Evolutionary conservation across 1,140 invertebrate genomes (phyloP), one percentile per base, ranked within the genome.

Genomic region (Cardiocondyla obscurior): DNA sequence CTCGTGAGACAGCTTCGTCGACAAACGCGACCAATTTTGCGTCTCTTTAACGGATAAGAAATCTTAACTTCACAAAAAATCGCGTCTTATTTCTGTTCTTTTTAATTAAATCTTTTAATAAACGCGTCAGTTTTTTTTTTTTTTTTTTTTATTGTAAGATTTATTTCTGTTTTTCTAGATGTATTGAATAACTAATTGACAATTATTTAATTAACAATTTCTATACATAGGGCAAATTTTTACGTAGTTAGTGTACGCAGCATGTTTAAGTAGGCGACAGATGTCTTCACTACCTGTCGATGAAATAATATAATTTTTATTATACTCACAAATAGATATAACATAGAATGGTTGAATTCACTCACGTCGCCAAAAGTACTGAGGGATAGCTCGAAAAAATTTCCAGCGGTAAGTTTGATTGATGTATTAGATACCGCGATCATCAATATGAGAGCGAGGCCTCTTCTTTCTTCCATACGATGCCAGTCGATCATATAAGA

Each of bases 401-500:
- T 88, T 42, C 86, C 87, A 0, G 83, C 86, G 0, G 79, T 88
- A 30, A 88, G 14, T 69, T 79, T 88, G 10, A 65, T 49, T 7
- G 86, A 58, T 3, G 60, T 22, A 49, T 88, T 88, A 4, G 83
- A 82, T 65, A 88, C 84, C 0, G 85, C 82, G 0, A 90, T 88
- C 10, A 88, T 62, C 19, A 90, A 49, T 0, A 88, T 8, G 0
- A 90, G 19, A 10, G 25, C 72, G 0, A 81, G 77, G 2, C 42
- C 55, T 1, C 36, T 74, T 33, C 77, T 87, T 8, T 22, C 55
- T 22, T 53, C 42, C 16, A 90, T 12, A 25, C 67, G 67, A 55
- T 88, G 82, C 90, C 89, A 90, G 8, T 90, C 81, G 3, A 79
- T 81, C 81, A 72, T 83, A 2, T 89, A 88, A 4, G 62, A 60